Conservation (phyloP, 2,797 vertebrate genomes). For the Sphenopsis melanotis region DNA sequence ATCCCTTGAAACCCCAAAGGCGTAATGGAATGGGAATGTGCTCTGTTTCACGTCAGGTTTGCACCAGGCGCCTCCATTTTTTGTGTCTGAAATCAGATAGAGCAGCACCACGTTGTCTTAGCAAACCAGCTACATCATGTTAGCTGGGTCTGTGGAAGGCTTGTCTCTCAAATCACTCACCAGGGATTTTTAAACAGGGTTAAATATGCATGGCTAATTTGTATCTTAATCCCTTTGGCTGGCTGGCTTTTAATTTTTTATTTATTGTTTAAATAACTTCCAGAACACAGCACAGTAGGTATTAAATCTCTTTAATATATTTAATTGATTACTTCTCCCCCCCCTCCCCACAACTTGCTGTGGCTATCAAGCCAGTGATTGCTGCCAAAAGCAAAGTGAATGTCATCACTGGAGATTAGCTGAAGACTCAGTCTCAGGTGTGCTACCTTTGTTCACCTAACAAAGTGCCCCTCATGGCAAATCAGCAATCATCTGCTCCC, state of each 20-base stretch:
- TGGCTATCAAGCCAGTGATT: neutral
- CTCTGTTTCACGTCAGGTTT: neutral
- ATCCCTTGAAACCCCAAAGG: neutral
- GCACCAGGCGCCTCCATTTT: neutral
- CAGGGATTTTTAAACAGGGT: neutral
- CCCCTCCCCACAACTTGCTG: rapidly evolving
- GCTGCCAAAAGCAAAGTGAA: neutral
- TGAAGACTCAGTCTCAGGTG: neutral
- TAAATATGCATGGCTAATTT: neutral
- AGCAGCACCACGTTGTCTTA: neutral
- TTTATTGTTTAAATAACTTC: neutral
- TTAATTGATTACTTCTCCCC: neutral
- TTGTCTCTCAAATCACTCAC: neutral
- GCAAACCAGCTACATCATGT: neutral
- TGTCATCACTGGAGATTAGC: neutral
- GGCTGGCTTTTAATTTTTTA: neutral
- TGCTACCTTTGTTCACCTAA: neutral
- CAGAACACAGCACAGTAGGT: neutral
- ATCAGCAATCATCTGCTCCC: neutral
- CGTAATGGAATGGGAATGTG: neutral
- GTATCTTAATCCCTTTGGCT: neutral
- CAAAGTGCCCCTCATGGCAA: neutral
- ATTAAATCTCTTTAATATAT: neutral
- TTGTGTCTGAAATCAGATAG: neutral
- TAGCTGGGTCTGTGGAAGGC: neutral